Percentiles rank a stretch among this genome's conserved stretches.
Conservation (phyloP, 2,797 vertebrate genomes). For the Aphelocoma californica region DNA sequence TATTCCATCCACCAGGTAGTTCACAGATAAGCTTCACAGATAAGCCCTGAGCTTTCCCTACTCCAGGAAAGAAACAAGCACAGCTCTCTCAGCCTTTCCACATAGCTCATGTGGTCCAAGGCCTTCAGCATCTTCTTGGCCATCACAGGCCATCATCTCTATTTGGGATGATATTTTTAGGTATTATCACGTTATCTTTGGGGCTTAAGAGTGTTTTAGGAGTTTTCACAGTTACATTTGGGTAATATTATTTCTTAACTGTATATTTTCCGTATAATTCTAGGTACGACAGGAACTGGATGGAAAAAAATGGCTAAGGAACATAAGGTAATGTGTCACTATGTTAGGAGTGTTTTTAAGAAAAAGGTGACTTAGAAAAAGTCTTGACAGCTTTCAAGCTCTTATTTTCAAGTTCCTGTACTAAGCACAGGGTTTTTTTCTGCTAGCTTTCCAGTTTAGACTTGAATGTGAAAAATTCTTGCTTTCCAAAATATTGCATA, state of each 20-base stretch:
- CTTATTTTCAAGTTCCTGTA: neutral
- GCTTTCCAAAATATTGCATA: neutral
- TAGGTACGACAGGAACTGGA: neutral
- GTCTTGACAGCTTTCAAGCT: neutral
- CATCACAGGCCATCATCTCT: neutral
- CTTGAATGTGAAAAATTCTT: neutral
- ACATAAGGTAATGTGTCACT: neutral
- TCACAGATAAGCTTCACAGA: neutral
- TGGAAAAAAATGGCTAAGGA: neutral
- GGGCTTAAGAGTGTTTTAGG: neutral
- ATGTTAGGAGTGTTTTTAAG: neutral
- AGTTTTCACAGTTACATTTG: neutral
- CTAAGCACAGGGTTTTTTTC: neutral
- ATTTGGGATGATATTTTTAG: neutral
- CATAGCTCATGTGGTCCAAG: neutral
- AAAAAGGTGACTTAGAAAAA: neutral
- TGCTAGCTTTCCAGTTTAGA: neutral
- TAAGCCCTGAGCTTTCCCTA: neutral
- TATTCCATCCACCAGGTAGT: neutral
- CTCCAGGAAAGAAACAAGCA: neutral
- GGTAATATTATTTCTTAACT: neutral
- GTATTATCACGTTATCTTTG: neutral
- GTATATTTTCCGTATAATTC: neutral
- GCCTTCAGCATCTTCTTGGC: neutral
- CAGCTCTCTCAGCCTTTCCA: neutral